Base-by-base conservation (phyloP, 1,140 invertebrate species). In the Zaprionus nigranus region DNA sequence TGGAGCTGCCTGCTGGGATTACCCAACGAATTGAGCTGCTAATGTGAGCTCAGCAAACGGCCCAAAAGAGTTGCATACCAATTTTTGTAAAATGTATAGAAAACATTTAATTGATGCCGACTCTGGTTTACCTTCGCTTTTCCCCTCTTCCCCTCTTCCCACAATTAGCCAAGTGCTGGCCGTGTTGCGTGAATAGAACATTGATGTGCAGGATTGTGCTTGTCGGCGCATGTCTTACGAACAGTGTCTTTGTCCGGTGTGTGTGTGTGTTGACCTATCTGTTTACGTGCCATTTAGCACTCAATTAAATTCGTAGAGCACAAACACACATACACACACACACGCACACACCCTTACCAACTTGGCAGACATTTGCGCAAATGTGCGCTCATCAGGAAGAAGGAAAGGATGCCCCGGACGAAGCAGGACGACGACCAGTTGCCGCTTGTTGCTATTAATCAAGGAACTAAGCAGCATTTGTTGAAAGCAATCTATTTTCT, bases 201-300 rank as follows among this genome's bases (percentile, higher is more conserved):
- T 70, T 80, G 80, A 87, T 87, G 83, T 77, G 87, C 77, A 87
- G 71, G 75, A 63, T 83, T 58, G 61, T 57, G 17, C 53, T 66
- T 40, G 56, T 34, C 58, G 40, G 40, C 77, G 64, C 49, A 75
- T 80, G 84, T 74, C 80, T 87, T 88, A 81, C 20, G 20, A 51
- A 68, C 71, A 75, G 67, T 80, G 84, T 66, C 74, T 83, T 84
- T 57, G 65, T 17, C 57, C 34, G 58, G 22, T 58, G 7, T 46
- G 61, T 75, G 11, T 79, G 57, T 84, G 64, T 82, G 81, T 90
- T 90, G 81, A 85, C 86, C 82, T 91, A 91, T 91, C 82, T 79
- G 85, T 91, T 91, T 85, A 91, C 90, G 81, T 91, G 81, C 85
- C 90, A 91, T 91, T 91, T 91, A 91, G 85, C 90, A 91, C 90